phyloP scores from a whole-genome alignment of 2,888 invertebrate genomes.

The Andrena fulva region DNA sequence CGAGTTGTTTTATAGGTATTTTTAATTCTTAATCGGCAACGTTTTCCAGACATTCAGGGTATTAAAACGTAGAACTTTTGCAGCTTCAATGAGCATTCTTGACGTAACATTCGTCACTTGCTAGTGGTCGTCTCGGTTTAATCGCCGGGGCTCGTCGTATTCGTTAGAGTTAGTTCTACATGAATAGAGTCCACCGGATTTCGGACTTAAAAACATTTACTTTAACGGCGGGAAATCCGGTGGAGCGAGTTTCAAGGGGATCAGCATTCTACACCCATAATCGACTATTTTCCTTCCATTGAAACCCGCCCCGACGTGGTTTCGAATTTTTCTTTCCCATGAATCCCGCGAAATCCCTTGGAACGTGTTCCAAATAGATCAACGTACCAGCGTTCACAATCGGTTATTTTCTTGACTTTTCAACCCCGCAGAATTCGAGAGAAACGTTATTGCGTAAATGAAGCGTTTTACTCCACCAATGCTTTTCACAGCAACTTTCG shows the following conservation, averaged over 20 bases:
- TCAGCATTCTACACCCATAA: constrained; percentile 48
- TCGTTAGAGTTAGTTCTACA: constrained; percentile 6
- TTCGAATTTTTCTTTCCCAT: constrained; percentile 38
- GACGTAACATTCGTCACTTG: not conserved
- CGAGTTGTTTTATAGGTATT: not conserved
- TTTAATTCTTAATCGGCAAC: not conserved
- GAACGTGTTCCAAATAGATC: constrained; percentile 42
- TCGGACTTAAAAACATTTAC: constrained; percentile 51
- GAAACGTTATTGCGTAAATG: not conserved
- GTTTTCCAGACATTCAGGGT: not conserved
- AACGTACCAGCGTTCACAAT: constrained; percentile 27
- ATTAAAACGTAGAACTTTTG: not conserved
- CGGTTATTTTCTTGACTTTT: constrained; percentile 41
- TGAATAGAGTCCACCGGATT: constrained; percentile 20
- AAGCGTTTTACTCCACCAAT: not conserved
- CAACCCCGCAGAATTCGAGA: not conserved
- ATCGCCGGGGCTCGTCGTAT: not conserved
- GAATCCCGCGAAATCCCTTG: constrained; percentile 43
- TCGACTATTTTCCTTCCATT: constrained; percentile 53
- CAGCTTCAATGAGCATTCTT: not conserved
- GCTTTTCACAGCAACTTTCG: no score
- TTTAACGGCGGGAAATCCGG: constrained; percentile 47
- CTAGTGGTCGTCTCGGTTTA: not conserved
- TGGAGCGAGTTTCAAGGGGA: constrained; percentile 52
- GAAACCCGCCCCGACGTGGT: constrained; percentile 27